Evolutionary conservation across 1,140 invertebrate genomes (phyloP).

Genomic region (Diachasmimorpha longicaudata): DNA sequence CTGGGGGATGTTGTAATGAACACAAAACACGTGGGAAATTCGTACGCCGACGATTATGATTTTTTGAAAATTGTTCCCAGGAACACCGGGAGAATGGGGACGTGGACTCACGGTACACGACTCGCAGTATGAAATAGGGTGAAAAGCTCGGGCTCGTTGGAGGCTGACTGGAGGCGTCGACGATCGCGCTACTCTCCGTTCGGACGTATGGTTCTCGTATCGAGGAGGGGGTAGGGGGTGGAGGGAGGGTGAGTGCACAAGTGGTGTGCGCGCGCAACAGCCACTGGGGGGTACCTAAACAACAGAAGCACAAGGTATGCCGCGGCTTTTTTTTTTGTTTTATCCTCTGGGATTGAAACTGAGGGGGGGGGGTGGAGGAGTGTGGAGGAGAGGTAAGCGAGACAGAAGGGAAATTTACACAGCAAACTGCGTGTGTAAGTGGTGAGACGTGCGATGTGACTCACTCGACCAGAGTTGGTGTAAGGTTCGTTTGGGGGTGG

Average conservation of each 20-base stretch:
- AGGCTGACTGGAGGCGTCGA: conserved; percentile 3
- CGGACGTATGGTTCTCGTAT: background rate
- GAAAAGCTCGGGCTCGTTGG: conserved; percentile 7
- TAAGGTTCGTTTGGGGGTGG: background rate
- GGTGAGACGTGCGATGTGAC: background rate
- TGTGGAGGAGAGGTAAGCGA: background rate
- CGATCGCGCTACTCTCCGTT: conserved; percentile 1
- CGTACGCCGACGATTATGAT: too few species aligned
- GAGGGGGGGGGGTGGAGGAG: background rate
- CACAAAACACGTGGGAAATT: too few species aligned
- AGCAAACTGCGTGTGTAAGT: background rate
- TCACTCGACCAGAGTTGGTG: background rate
- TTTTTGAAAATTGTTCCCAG: background rate
- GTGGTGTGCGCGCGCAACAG: background rate
- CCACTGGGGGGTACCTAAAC: background rate
- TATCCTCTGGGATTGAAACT: background rate
- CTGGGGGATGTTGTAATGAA: background rate
- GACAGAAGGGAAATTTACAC: background rate
- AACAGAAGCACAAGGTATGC: background rate
- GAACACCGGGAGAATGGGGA: background rate
- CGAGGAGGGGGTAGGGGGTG: background rate
- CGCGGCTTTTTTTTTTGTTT: background rate
- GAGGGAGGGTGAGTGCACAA: background rate
- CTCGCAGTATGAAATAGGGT: background rate
- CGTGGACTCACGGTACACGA: background rate